Evolutionary conservation across 2,797 vertebrate species (phyloP).

Genomic region (Lutjanus argentimaculatus): DNA sequence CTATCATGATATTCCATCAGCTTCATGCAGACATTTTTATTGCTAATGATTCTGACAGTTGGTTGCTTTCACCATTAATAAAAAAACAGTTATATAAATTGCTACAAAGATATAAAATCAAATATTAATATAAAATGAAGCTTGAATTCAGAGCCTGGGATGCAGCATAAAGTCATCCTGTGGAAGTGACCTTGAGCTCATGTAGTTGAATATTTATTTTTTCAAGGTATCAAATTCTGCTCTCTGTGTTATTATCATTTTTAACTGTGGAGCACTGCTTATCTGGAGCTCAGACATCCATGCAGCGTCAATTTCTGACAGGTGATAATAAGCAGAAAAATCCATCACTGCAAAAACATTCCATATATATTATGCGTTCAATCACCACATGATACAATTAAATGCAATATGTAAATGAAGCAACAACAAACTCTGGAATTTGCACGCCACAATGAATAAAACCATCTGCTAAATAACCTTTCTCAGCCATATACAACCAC

Average conservation of each 20-base stretch:
- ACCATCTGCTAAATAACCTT: conserved; percentile 71
- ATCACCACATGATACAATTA: conserved; percentile 33
- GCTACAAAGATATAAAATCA: conserved; percentile 48
- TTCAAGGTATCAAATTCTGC: conserved; percentile 31
- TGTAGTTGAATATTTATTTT: conserved; percentile 32
- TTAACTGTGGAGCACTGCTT: conserved; percentile 8
- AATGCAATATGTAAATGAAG: conserved; percentile 56
- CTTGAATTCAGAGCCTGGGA: conserved; percentile 44
- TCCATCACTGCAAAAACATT: conserved; percentile 25
- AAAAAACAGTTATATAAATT: conserved; percentile 49
- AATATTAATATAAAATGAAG: conserved; percentile 54
- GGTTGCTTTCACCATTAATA: conserved; percentile 43
- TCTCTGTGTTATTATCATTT: conserved; percentile 39
- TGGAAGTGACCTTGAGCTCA: conserved; percentile 62
- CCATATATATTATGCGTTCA: not conserved
- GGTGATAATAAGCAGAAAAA: conserved; percentile 51
- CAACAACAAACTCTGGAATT: conserved; percentile 23
- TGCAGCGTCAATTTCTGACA: conserved; percentile 30
- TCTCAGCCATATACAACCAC: conserved; percentile 64
- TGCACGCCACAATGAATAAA: conserved; percentile 44
- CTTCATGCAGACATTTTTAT: conserved; percentile 43
- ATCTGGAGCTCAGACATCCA: conserved; percentile 33
- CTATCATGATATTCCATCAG: conserved; percentile 55
- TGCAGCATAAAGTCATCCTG: conserved; percentile 24
- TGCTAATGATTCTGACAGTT: conserved; percentile 57